Percentiles rank a stretch among this genome's conserved stretches.
phyloP scores from a whole-genome alignment of 2,888 invertebrate genomes.

The Platycnemis pennipes region DNA sequence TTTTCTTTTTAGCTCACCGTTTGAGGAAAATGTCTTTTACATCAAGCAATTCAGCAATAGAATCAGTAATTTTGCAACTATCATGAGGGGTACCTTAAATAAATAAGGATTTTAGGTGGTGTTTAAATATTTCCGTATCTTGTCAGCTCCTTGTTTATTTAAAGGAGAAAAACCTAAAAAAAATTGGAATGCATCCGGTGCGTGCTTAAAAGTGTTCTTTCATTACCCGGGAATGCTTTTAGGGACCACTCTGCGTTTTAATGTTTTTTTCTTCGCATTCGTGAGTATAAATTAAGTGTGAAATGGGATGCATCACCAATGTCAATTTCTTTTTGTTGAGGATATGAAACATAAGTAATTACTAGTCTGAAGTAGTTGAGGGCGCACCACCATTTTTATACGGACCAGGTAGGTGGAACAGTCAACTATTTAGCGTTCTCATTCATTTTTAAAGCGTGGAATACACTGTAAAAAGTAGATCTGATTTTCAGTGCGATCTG shows the following conservation, averaged over 20 bases:
- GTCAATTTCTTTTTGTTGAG: too few species aligned
- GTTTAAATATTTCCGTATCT: neutral
- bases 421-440: too few species aligned
- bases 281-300: neutral
- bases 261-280: neutral
- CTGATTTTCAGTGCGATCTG: too few species aligned
- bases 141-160: neutral
- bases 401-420: too few species aligned
- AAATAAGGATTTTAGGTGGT: neutral
- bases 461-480: too few species aligned
- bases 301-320: neutral
- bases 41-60: neutral
- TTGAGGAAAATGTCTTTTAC: neutral
- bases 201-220: neutral
- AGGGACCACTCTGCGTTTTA: neutral
- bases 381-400: too few species aligned
- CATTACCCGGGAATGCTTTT: neutral
- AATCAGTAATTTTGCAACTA: neutral
- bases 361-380: too few species aligned
- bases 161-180: neutral
- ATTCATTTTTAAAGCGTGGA: too few species aligned
- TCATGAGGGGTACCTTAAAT: neutral
- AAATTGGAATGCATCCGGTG: neutral
- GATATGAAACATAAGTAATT: too few species aligned
- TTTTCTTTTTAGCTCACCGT: neutral